Evolutionary conservation across 1,140 invertebrate genomes (phyloP), one percentile per base, ranked within the genome.

Genomic region (Asbolus verrucosus): DNA sequence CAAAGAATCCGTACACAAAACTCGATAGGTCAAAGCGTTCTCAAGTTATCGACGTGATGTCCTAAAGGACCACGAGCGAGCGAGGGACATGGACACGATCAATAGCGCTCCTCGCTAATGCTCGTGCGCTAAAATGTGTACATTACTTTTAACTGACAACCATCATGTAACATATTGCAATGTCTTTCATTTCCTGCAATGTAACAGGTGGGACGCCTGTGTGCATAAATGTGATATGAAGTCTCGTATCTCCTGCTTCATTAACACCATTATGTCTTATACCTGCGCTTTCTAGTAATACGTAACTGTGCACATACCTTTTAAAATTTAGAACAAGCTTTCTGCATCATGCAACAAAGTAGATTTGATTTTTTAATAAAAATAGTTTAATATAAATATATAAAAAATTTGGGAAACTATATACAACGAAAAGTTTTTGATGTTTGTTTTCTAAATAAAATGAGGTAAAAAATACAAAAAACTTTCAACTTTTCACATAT

Each of bases 391-490:
- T 11, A 36, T 11, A n/a, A 2, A 36, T n/a, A n/a, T n/a, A n/a
- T 36, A 11, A 11, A 11, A 11, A 36, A 36, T 36, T 36, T 11
- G 11, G 5, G 24, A 19, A 27, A 0, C n/a, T 54, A 30, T 54
- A 31, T 27, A 24, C 2, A 13, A 27, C n/a, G 21, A 43, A 54
- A 46, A 46, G 15, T 8, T 46, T 27, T 9, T 14, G 21, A 31
- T 14, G 16, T 27, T 54, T 54, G 15, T 9, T 54, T 27, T 54
- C 18, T 21, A 54, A 54, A 54, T 54, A 54, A 54, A 54, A 54
- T 27, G 46, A 54, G 46, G 46, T 54, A 54, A 54, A 27, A 54
- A 54, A 54, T 54, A 54, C 27, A 54, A 54, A 54, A 54, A 54
- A 54, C 46, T 54, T 54, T 30, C 46, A 54, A 54, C 14, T 19